Conservation (phyloP, 2,888 invertebrate genomes). For the Sussaba pulchella region DNA sequence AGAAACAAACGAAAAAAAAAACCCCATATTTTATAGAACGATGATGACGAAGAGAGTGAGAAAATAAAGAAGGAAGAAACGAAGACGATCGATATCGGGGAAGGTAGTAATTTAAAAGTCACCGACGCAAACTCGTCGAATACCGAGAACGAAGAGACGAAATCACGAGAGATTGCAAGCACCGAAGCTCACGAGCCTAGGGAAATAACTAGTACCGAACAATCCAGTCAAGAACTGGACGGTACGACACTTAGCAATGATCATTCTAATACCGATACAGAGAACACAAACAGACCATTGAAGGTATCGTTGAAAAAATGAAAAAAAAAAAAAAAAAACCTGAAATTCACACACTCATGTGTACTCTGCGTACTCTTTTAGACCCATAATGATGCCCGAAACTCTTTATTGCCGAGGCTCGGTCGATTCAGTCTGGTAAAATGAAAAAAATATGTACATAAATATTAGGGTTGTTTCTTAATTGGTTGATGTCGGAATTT, state of each 20-base stretch:
- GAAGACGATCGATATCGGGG: constrained; percentile 65
- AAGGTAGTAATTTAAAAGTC: constrained; percentile 68
- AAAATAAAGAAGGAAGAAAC: constrained; percentile 69
- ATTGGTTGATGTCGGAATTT: no score
- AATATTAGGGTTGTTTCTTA: no score
- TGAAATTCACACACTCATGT: constrained; percentile 57
- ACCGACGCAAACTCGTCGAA: constrained; percentile 55
- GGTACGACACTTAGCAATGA: constrained; percentile 65
- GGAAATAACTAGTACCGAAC: constrained; percentile 61
- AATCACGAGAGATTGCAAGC: constrained; percentile 34
- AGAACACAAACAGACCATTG: constrained; percentile 66
- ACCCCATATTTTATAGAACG: constrained; percentile 76
- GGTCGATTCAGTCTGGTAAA: neutral
- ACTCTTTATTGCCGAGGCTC: constrained; percentile 32
- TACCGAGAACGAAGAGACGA: constrained; percentile 54
- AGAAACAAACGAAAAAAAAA: constrained; percentile 43
- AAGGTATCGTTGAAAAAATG: constrained; percentile 65
- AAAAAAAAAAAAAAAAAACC: constrained; percentile 33
- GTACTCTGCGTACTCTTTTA: constrained; percentile 64
- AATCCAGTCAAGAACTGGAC: constrained; percentile 65
- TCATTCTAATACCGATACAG: constrained; percentile 68
- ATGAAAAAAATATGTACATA: no score
- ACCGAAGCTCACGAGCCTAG: constrained; percentile 62
- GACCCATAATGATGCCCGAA: constrained; percentile 58
- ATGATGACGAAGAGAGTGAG: constrained; percentile 70